Conservation (phyloP, 2,797 vertebrate species). For the Salmo trutta region DNA sequence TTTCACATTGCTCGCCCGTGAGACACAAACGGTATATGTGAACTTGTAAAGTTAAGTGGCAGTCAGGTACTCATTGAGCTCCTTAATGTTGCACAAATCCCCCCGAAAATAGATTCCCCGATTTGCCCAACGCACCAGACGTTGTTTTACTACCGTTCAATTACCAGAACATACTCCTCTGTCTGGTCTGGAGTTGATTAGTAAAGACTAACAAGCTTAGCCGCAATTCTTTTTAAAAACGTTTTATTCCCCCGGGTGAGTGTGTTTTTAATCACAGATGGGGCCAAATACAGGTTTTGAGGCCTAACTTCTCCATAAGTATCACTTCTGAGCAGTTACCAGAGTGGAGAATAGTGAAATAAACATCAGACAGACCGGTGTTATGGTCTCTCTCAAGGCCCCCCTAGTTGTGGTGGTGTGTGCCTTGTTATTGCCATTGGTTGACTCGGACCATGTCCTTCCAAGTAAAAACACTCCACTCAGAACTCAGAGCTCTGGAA, state of each 20-base stretch:
- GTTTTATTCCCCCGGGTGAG: constrained; percentile 22
- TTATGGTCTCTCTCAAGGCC: constrained; percentile 12
- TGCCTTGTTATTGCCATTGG: constrained; percentile 48
- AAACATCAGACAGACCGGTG: constrained; percentile 42
- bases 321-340: constrained; percentile 47
- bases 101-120: constrained; percentile 43
- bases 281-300: constrained; percentile 2
- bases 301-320: constrained; percentile 16
- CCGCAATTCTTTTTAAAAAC: constrained; percentile 32
- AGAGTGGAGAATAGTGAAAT: constrained; percentile 43
- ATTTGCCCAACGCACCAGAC: not conserved
- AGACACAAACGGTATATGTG: constrained; percentile 9
- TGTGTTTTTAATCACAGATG: constrained; percentile 28
- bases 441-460: constrained; percentile 64
- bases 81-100: constrained; percentile 36
- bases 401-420: constrained; percentile 37
- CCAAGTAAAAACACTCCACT: constrained; percentile 51
- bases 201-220: constrained; percentile 54
- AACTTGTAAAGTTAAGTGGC: not conserved
- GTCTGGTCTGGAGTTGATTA: constrained; percentile 60
- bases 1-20: not conserved
- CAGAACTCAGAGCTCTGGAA: constrained; percentile 39
- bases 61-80: constrained; percentile 19
- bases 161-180: constrained; percentile 48
- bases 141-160: constrained; percentile 1